These are phyloP conservation scores for Poeciliopsis turneri DNA, from an alignment of 2,797 vertebrate species.

Conservation along the genomic window DNA sequence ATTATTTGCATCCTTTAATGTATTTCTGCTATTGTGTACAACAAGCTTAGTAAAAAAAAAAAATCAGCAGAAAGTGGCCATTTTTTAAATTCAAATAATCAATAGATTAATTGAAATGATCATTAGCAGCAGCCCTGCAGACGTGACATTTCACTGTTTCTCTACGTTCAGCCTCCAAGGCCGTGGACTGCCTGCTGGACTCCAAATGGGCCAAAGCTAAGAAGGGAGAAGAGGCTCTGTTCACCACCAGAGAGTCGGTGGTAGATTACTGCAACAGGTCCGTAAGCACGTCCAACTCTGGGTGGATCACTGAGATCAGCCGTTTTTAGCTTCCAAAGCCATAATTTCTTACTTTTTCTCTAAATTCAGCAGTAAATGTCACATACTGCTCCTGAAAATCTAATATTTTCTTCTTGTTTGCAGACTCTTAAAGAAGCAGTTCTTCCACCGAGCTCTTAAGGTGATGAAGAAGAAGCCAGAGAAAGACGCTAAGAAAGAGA, in stretches of 20 bases:
- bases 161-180: slow-evolving; percentile 89
- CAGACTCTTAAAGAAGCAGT: slow-evolving; percentile 97
- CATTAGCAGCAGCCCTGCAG: too few species aligned
- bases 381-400: not conserved
- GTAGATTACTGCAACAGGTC: slow-evolving; percentile 98
- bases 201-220: slow-evolving; percentile 98
- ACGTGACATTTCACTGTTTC: slow-evolving; percentile 10
- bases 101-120: too few species aligned
- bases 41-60: too few species aligned
- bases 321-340: not conserved
- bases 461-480: slow-evolving; percentile 99
- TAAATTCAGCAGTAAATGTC: not conserved
- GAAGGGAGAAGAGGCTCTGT: slow-evolving; percentile 95
- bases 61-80: too few species aligned
- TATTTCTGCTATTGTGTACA: too few species aligned
- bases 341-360: not conserved
- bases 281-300: not conserved
- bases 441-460: slow-evolving; percentile 96
- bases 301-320: not conserved
- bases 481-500: slow-evolving; percentile 90
- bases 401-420: not conserved
- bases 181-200: slow-evolving; percentile 96
- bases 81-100: too few species aligned
- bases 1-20: too few species aligned
- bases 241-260: slow-evolving; percentile 94